Base-by-base conservation (phyloP, 37 sponge, comb jelly and placozoan genomes). In the Dysidea cf. avara region DNA sequence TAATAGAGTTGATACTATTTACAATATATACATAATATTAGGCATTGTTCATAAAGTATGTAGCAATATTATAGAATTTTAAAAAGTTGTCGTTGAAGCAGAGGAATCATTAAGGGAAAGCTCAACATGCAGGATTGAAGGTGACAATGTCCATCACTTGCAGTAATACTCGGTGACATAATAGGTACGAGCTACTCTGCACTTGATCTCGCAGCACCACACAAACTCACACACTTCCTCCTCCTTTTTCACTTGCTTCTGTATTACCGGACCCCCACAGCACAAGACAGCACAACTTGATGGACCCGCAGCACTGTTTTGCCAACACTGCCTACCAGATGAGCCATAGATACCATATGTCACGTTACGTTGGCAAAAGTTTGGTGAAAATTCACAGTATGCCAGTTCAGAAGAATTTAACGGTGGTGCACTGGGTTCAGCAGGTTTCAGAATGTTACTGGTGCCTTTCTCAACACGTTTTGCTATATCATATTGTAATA, bases 181-280 rank as follows among this genome's bases (percentile, higher is more conserved):
- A n/a, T n/a, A n/a, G n/a, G n/a, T n/a, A n/a, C n/a, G n/a, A n/a
- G n/a, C n/a, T n/a, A n/a, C n/a, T n/a, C n/a, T 25, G 43, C 86
- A 85, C 61, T 78, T 74, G 16, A 85, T 65, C 3, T 75, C 50
- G 58, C 86, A 85, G 66, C 86, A 85, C 68, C 68, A 85, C 7
- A 85, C 72, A 65, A 85, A 85, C 32, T 43, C 0, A 60, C 86
- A 85, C 33, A 61, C 22, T 30, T 72, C 32, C 21, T 36, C 54
- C 0, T 50, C 68, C 12, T 67, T 43, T 0, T 9, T 26, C 2
- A 13, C 33, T 0, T 39, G 43, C 4, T 14, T 65, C 0, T 35
- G 2, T 32, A 58, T 30, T 52, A 28, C n/a, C 0, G 74, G 74
- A 21, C 76, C 39, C 3, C 34, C 37, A 55, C 86, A 85, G 40